Evolutionary conservation across 2,113 vertebrate species (phyloP).

Genomic region (Atractosteus spatula): DNA sequence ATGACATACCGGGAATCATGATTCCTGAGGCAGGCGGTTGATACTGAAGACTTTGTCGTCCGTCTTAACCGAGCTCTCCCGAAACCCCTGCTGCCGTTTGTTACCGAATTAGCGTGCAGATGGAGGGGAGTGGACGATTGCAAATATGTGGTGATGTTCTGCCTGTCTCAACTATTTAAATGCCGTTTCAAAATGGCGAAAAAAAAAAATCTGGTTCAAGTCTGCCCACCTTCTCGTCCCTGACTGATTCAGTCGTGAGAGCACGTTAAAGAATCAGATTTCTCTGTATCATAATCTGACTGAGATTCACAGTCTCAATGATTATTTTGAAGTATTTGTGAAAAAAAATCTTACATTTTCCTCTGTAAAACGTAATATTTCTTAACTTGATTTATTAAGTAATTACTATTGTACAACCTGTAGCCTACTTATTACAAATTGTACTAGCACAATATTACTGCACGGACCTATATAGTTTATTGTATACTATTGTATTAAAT

Average conservation of each 20-base stretch:
- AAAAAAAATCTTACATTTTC: no score
- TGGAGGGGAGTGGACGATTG: not conserved
- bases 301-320: no score
- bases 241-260: constrained; percentile 12
- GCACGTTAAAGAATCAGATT: not conserved
- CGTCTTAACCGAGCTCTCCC: not conserved
- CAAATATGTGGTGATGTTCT: constrained; percentile 5
- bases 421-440: no score
- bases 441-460: no score
- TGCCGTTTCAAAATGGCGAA: constrained; percentile 26
- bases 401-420: no score
- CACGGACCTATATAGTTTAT: no score
- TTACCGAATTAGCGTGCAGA: not conserved
- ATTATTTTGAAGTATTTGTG: no score
- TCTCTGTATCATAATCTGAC: not conserved
- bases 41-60: not conserved
- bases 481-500: no score
- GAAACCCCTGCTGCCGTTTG: constrained; percentile 4
- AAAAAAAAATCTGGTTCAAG: constrained; percentile 20
- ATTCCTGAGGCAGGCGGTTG: not conserved
- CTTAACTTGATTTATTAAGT: no score
- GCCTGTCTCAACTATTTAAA: constrained; percentile 19
- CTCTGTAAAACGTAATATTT: no score
- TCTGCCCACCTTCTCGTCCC: constrained; percentile 19
- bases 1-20: constrained; percentile 24